phyloP scores from a whole-genome alignment of 2,888 invertebrate species.

The Steinernema hermaphroditum region DNA sequence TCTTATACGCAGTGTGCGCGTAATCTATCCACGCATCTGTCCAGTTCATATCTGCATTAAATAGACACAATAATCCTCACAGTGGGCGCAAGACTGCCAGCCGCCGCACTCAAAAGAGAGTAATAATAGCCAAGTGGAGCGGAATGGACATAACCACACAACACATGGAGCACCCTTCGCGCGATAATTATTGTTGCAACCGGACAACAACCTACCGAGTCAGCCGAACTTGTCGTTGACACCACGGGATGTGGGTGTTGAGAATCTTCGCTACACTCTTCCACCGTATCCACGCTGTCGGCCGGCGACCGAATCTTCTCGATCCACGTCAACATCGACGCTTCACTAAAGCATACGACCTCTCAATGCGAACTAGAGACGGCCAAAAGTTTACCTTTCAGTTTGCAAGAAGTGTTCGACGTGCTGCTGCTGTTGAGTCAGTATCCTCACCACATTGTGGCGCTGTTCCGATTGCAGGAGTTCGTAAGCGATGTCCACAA shows the following conservation, averaged over 20 bases:
- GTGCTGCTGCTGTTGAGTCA: constrained; percentile 30
- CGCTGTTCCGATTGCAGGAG: constrained; percentile 39
- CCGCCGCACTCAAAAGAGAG: constrained; percentile 26
- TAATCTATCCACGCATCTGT: constrained; percentile 5
- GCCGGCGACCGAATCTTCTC: constrained; percentile 25
- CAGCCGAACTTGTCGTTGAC: constrained; percentile 2
- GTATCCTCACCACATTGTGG: constrained; percentile 31
- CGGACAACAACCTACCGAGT: constrained; percentile 23
- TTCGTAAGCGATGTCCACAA: constrained; percentile 54
- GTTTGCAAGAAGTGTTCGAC: constrained; percentile 20
- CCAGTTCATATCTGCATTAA: neutral
- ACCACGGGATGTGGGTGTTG: neutral
- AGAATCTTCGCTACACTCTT: neutral
- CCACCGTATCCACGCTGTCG: neutral
- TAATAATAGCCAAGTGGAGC: constrained; percentile 26
- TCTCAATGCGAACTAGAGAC: neutral
- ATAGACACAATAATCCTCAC: constrained; percentile 17
- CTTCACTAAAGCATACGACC: neutral
- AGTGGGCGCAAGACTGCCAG: neutral
- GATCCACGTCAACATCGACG: constrained; percentile 4
- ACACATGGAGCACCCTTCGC: constrained; percentile 14
- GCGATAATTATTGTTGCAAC: constrained; percentile 30
- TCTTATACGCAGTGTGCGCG: neutral
- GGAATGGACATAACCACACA: constrained; percentile 23
- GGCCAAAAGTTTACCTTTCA: neutral